A percentile compares a stretch with the other conserved stretches of the same genome.
Conservation (phyloP, 2,888 invertebrate species). For the Lamellibrachia satsuma region DNA sequence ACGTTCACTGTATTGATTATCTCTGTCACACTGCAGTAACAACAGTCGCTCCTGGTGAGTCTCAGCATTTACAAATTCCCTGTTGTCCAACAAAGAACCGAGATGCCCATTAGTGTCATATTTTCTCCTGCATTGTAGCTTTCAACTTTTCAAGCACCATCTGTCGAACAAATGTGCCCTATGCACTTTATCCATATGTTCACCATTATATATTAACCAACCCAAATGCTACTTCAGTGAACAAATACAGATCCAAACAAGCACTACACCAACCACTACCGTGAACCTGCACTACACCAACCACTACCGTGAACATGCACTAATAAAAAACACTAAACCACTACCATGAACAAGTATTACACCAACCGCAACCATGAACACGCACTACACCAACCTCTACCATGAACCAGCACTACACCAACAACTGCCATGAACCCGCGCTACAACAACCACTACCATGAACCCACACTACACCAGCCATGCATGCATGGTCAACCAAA, state of each 20-base stretch:
- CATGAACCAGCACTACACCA: too few relatives aligned
- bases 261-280: not conserved
- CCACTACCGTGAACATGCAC: too few relatives aligned
- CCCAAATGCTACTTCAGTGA: not conserved
- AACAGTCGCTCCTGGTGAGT: conserved; percentile 44
- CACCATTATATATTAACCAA: not conserved
- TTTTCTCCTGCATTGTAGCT: not conserved
- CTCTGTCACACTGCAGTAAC: conserved; percentile 59
- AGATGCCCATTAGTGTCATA: not conserved
- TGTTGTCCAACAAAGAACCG: conserved; percentile 27
- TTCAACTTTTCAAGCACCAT: not conserved
- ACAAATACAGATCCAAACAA: not conserved
- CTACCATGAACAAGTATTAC: too few relatives aligned
- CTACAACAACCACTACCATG: too few relatives aligned
- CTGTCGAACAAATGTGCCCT: not conserved
- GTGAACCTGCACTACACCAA: too few relatives aligned
- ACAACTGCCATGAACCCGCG: too few relatives aligned
- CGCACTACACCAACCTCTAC: too few relatives aligned
- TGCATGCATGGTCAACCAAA: too few relatives aligned
- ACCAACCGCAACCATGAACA: too few relatives aligned
- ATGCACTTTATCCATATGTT: too few relatives aligned
- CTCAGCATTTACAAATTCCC: conserved; percentile 42
- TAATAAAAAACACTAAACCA: too few relatives aligned
- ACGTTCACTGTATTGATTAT: conserved; percentile 52
- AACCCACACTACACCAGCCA: too few relatives aligned